Base-by-base conservation (phyloP, 1,140 invertebrate genomes). In the Saxidomus purpurata region DNA sequence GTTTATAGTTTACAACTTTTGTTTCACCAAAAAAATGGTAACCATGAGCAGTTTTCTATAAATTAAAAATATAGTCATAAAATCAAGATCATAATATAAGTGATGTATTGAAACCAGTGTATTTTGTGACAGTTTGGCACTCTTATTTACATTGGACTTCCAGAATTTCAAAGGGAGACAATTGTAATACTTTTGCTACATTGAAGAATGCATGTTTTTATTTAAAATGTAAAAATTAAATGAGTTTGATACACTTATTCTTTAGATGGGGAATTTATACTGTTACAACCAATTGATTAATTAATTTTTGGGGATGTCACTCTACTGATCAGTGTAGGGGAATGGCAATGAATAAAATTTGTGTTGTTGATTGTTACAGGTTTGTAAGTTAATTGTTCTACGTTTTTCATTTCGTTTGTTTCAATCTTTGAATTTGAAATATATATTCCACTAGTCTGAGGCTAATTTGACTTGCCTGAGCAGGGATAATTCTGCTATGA, bases 341-440 rank as follows among this genome's bases (percentile, higher is more conserved):
- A 67, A 67, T 67, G 61, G 61, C 61, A 67, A 67, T 67, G 61
- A 67, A 67, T 67, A 67, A 67, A 67, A 67, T 67, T 67, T 67
- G 61, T 13, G 61, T 67, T 67, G 61, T 67, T 67, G 61, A 67
- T 67, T 67, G 61, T 67, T 67, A 67, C 61, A 67, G 61, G 61
- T 67, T 67, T 67, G 9, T 67, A 67, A 67, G 61, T 67, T n/a
- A n/a, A n/a, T 67, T 67, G 61, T 67, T 67, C 61, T 67, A 25
- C n/a, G 61, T 67, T 67, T 67, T 67, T 67, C 61, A 67, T 67
- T 67, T 67, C n/a, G 61, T 67, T n/a, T n/a, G n/a, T n/a, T n/a
- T n/a, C n/a, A n/a, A n/a, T n/a, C n/a, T n/a, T 67, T 67, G n/a
- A 67, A 67, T 67, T 67, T 67, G 61, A 67, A 67, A 67, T 67